A percentile compares a stretch with the other conserved stretches of the same genome.
Conservation (phyloP, 2,888 invertebrate species). For the Scaptomyza reducta region DNA sequence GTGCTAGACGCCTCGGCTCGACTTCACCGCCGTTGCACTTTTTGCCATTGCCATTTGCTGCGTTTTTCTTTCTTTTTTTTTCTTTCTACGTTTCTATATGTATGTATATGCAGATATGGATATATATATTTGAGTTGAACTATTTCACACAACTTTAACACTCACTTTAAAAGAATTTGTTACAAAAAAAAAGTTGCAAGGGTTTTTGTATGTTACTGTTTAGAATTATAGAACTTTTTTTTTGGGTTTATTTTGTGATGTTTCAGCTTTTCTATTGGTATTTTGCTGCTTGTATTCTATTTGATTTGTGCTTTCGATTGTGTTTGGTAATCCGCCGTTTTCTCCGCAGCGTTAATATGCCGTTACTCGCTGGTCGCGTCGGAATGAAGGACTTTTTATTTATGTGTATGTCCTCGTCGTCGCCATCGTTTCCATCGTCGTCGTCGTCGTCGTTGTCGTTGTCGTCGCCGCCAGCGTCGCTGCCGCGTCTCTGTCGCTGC, state of each 20-base stretch:
- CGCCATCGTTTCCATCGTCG: conserved; percentile 41
- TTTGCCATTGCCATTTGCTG: conserved; percentile 58
- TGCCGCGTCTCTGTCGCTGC: conserved; percentile 48
- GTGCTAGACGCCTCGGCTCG: conserved; percentile 61
- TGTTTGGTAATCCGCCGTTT: conserved; percentile 67
- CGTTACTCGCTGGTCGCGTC: conserved; percentile 84
- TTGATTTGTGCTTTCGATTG: conserved; percentile 27
- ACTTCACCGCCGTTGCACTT: conserved; percentile 58
- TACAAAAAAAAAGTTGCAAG: conserved; percentile 35
- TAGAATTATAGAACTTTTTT: conserved; percentile 14
- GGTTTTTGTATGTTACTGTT: conserved; percentile 3
- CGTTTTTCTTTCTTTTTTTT: conserved; percentile 24
- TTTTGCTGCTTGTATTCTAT: conserved; percentile 7
- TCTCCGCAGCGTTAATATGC: conserved; percentile 71
- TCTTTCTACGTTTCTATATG: conserved; percentile 3
- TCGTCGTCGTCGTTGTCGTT: conserved; percentile 66
- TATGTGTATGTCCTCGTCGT: conserved; percentile 82
- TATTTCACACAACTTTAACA: conserved; percentile 28
- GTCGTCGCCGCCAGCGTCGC: conserved; percentile 31
- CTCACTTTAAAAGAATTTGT: conserved; percentile 65
- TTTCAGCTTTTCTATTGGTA: conserved; percentile 22
- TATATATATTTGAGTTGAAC: conserved; percentile 4
- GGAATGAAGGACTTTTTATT: conserved; percentile 85
- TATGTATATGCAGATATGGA: not conserved
- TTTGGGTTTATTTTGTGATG: conserved; percentile 1